phyloP scores from a whole-genome alignment of 2,113 vertebrate genomes.

The Micronisus gabar region DNA sequence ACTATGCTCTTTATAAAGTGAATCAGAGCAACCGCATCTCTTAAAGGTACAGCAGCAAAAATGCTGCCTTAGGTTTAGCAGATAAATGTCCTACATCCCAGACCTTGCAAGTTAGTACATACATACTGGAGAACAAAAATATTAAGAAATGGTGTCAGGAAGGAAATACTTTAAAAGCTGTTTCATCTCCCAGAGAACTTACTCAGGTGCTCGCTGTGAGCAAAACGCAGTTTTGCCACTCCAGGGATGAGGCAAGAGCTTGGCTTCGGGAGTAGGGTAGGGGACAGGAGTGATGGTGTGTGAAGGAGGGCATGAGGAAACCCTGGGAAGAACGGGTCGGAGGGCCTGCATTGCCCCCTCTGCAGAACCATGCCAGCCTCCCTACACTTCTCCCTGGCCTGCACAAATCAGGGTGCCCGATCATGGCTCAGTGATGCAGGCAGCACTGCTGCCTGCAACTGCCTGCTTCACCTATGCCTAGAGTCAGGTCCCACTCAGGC shows the following conservation, averaged over 20 bases:
- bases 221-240: background rate
- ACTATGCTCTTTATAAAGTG: background rate
- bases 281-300: fast-evolving
- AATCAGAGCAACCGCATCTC: background rate
- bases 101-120: background rate
- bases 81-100: background rate
- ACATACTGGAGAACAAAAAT: background rate
- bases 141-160: background rate
- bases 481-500: background rate
- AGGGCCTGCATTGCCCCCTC: background rate
- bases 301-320: background rate
- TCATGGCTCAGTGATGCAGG: too few species aligned
- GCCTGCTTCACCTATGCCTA: fast-evolving
- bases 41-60: background rate
- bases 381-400: background rate
- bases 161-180: background rate
- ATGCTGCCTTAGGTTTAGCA: background rate
- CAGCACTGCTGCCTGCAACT: background rate
- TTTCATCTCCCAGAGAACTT: background rate
- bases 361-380: background rate
- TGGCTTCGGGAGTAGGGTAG: background rate
- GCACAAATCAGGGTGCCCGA: background rate
- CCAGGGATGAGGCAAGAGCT: background rate
- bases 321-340: fast-evolving
- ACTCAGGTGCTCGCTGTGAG: background rate